These are phyloP conservation scores for Anolis apletophallus DNA, from an alignment of 2,797 vertebrate genomes.

Conservation along the genomic window DNA sequence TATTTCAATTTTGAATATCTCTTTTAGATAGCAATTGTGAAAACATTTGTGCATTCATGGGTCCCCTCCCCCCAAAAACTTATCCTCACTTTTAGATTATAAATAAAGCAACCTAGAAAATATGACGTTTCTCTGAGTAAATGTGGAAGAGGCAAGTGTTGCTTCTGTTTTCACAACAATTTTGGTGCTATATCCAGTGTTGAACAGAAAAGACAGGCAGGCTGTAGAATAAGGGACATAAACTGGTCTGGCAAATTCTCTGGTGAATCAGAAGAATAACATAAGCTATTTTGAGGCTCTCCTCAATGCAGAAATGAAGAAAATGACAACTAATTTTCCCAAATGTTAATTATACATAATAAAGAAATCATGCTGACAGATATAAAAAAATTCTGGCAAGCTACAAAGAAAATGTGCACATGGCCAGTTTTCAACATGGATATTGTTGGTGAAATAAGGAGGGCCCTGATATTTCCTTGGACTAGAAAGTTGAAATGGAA, in stretches of 20 bases:
- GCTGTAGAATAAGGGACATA: background rate
- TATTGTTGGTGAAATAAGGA: background rate
- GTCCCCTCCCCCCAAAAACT: constrained; percentile 1
- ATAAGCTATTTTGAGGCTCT: background rate
- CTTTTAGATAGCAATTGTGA: background rate
- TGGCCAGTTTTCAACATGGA: background rate
- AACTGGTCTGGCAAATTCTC: background rate
- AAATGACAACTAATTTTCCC: background rate
- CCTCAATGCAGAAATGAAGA: background rate
- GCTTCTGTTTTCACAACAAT: background rate
- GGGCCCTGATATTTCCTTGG: background rate
- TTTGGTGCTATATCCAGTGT: no score
- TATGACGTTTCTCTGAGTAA: constrained; percentile 1
- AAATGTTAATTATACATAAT: constrained; percentile 31
- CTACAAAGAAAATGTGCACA: constrained; percentile 22
- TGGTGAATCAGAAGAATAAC: background rate
- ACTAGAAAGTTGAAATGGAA: background rate
- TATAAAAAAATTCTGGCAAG: background rate
- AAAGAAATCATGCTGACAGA: background rate
- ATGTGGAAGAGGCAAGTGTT: background rate
- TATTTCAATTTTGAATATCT: background rate
- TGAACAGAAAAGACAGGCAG: background rate
- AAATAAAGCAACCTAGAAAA: constrained; percentile 1
- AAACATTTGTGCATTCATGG: background rate
- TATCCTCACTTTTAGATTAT: background rate